A percentile compares a stretch with the other conserved stretches of the same genome.
Conservation (phyloP, 2,797 vertebrate species). For the Triplophysa yarkandensis region DNA sequence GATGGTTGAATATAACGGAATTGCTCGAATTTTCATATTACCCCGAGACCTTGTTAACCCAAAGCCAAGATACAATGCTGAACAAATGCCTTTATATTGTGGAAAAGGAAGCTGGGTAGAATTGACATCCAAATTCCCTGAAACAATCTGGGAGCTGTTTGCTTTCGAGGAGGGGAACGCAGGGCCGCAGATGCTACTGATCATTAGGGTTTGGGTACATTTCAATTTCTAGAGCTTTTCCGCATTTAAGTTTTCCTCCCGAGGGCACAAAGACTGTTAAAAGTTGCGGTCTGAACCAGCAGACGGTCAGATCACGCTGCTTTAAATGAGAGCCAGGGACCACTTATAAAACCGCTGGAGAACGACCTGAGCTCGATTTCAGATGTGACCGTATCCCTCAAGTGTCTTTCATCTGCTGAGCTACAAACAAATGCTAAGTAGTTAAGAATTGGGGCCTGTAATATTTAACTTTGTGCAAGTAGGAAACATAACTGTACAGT, state of each 20-base stretch:
- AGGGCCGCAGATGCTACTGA: conserved; percentile 47
- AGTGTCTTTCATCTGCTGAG: background rate
- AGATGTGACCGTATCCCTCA: background rate
- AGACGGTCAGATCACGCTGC: conserved; percentile 11
- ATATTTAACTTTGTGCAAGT: background rate
- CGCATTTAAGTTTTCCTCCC: background rate
- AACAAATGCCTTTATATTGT: conserved; percentile 56
- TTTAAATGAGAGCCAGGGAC: conserved; percentile 46
- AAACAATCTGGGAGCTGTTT: conserved; percentile 60
- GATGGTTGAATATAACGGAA: too few species aligned
- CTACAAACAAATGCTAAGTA: background rate
- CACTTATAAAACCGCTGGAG: conserved; percentile 37
- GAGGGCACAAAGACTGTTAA: conserved; percentile 7
- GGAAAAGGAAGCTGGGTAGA: conserved; percentile 39
- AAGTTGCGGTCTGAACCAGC: conserved; percentile 16
- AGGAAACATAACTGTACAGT: background rate
- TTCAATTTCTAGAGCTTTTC: conserved; percentile 25
- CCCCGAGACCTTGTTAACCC: conserved; percentile 56
- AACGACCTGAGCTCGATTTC: background rate
- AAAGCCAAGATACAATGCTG: background rate
- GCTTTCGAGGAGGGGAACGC: conserved; percentile 45
- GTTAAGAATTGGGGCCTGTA: background rate
- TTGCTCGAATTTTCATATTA: conserved; percentile 32
- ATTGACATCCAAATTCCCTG: conserved; percentile 48
- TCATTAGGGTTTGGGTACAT: conserved; percentile 53